A percentile compares a stretch with the other conserved stretches of the same genome.
phyloP scores from a whole-genome alignment of 1,140 invertebrate species.

The Neodiprion lecontei region DNA sequence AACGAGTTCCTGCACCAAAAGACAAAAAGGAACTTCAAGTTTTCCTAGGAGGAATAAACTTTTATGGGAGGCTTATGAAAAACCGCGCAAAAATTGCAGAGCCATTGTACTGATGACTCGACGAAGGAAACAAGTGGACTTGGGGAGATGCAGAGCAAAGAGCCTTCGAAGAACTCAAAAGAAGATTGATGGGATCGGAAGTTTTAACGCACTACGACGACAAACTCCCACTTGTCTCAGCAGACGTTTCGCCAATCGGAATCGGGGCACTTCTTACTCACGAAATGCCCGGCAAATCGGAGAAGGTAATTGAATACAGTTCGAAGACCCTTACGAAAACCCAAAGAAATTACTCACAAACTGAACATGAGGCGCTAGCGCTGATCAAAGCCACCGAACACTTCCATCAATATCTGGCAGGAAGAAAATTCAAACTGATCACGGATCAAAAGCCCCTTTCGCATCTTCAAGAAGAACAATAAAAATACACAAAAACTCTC shows the following conservation, averaged over 20 bases:
- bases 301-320: constrained; percentile 53
- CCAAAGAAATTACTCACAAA: background rate
- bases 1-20: constrained; percentile 44
- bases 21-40: constrained; percentile 47
- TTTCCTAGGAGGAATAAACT: constrained; percentile 54
- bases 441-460: constrained; percentile 52
- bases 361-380: background rate
- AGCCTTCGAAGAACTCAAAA: constrained; percentile 43
- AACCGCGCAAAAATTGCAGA: constrained; percentile 40
- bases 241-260: constrained; percentile 45
- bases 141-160: constrained; percentile 36
- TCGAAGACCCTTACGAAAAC: constrained; percentile 24
- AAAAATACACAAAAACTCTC: constrained; percentile 40
- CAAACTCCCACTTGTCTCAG: constrained; percentile 36
- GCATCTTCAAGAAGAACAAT: constrained; percentile 37
- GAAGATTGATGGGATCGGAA: constrained; percentile 13
- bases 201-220: constrained; percentile 43
- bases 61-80: constrained; percentile 48
- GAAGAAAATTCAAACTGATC: constrained; percentile 47
- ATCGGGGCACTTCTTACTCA: constrained; percentile 49
- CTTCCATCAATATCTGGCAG: constrained; percentile 24
- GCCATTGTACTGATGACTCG: constrained; percentile 36
- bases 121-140: constrained; percentile 34
- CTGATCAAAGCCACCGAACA: background rate
- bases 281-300: constrained; percentile 22